Base-by-base conservation (phyloP, 2,797 vertebrate species). In the Lagocephalus sceleratus region DNA sequence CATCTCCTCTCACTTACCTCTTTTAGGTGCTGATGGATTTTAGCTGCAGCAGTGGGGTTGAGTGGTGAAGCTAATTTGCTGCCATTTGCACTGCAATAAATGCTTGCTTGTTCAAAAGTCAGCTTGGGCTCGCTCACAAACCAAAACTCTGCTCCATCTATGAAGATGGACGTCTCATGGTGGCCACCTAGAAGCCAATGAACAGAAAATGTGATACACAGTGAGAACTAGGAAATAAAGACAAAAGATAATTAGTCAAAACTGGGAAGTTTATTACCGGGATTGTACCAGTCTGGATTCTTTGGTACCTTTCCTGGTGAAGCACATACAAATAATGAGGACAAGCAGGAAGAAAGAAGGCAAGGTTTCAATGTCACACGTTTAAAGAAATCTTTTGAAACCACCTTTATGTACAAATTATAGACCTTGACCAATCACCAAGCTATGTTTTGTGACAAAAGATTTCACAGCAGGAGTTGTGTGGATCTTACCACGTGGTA, bases 91-190 rank as follows among this genome's bases (percentile, higher is more conserved):
- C 71, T 76, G 78, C 97, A 99, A 66, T 90, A 97, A 16, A 91
- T 71, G 15, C 59, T 29, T 1, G 97, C 96, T 84, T 97, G 93
- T 65, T 94, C 90, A 54, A 86, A 93, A 51, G 68, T 86, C 26
- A 98, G 84, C 43, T 47, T 78, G 11, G 88, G 88, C 29, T 94
- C 78, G 1, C 68, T 60, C 44, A 98, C 88, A 76, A 98, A 96
- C 97, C 96, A 98, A 63, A 94, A 96, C 90, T 98, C 96, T 20
- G 90, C 81, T 49, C 86, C 89, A 59, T 95, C 95, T 52, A 95
- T 54, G 63, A 96, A 88, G 67, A 93, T 44, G 0, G 94, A 90
- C 2, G 88, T 73, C 29, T 92, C 77, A 57, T 95, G 92, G 84
- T 93, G 84, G 1, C 87, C 87, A 20, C 29, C 91, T 92, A 68